Evolutionary conservation across 2,888 invertebrate species (phyloP).

Genomic region (Drosophila stalkeri): DNA sequence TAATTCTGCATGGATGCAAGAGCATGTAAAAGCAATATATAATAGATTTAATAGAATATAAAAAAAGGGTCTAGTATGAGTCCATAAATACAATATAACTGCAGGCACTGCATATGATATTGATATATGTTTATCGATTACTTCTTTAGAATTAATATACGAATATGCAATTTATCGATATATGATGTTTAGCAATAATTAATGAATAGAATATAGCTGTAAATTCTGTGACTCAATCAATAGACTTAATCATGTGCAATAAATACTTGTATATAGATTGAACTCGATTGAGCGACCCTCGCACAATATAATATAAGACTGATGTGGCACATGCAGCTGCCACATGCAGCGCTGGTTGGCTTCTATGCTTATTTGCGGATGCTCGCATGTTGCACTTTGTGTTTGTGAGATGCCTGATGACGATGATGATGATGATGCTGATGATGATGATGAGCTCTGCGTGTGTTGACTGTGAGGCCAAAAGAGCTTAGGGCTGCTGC

Average conservation of each 20-base stretch:
- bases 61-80: too few relatives aligned
- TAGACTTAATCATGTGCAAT: neutral
- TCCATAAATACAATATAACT: too few relatives aligned
- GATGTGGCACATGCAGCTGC: conserved; percentile 20
- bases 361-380: conserved; percentile 63
- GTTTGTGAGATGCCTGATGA: conserved; percentile 46
- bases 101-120: too few relatives aligned
- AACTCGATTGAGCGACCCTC: conserved; percentile 21
- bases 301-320: conserved; percentile 2
- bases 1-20: too few relatives aligned
- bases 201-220: neutral
- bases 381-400: conserved; percentile 45
- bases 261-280: neutral
- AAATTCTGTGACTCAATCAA: neutral
- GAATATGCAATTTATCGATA: neutral
- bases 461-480: neutral
- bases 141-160: too few relatives aligned
- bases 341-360: conserved; percentile 31
- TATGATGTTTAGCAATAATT: too few relatives aligned
- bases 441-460: conserved; percentile 46
- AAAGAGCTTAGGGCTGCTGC: neutral
- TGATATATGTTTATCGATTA: neutral
- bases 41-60: too few relatives aligned
- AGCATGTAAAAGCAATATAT: too few relatives aligned
- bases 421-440: too few relatives aligned